A percentile compares a stretch with the other conserved stretches of the same genome.
Conservation (phyloP, 2,113 vertebrate genomes). For the Procavia capensis region DNA sequence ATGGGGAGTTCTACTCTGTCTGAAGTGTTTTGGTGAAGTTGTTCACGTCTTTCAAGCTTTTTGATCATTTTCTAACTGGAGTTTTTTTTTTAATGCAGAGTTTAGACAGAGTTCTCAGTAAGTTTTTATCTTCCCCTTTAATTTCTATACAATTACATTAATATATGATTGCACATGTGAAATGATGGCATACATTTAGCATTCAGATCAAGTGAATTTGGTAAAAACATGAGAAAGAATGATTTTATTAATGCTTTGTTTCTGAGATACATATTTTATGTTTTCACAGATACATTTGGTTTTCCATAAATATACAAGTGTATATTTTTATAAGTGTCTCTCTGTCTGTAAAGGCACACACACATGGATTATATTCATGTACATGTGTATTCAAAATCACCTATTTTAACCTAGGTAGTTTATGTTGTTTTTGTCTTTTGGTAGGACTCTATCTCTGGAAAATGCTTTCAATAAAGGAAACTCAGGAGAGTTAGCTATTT, state of each 20-base stretch:
- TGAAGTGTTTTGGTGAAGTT: too few relatives aligned
- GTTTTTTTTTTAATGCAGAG: not conserved
- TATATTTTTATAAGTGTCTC: not conserved
- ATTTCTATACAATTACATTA: not conserved
- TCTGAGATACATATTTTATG: not conserved
- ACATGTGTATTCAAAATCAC: not conserved
- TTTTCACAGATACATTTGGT: not conserved
- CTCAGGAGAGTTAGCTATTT: not conserved
- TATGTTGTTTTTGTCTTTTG: not conserved
- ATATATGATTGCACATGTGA: not conserved
- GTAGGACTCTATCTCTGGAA: not conserved
- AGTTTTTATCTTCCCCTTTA: not conserved
- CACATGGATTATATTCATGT: not conserved
- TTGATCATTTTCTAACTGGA: not conserved
- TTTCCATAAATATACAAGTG: not conserved
- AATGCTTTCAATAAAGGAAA: not conserved
- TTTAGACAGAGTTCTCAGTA: not conserved
- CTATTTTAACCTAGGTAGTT: not conserved
- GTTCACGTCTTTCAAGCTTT: not conserved
- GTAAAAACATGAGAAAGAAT: not conserved
- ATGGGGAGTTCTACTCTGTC: too few relatives aligned
- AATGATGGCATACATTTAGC: not conserved
- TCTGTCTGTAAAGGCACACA: not conserved
- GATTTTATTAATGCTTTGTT: not conserved
- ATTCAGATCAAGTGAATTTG: slow-evolving; percentile 2